Conservation (phyloP, 2,888 invertebrate species). For the Heteromurus nitidus region DNA sequence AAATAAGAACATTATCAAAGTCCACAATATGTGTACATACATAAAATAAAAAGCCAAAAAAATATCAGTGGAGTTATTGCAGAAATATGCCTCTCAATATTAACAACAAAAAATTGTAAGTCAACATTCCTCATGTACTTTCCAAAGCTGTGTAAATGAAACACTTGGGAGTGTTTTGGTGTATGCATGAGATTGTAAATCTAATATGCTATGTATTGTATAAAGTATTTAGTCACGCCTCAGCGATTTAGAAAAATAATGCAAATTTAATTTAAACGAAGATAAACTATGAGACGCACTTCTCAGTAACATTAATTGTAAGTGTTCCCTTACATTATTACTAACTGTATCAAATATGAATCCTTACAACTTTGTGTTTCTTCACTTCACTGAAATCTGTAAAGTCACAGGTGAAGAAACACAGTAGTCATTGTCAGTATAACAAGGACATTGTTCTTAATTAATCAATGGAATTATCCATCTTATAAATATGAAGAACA, state of each 20-base stretch:
- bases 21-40: conserved; percentile 33
- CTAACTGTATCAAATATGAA: no score
- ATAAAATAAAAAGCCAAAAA: conserved; percentile 17
- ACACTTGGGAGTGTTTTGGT: conserved; percentile 29
- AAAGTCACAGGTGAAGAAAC: no score
- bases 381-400: no score
- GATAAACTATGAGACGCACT: no score
- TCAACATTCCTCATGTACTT: conserved; percentile 73
- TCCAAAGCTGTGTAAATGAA: conserved; percentile 69
- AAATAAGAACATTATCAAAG: not conserved
- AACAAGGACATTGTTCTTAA: no score
- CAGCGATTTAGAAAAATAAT: not conserved
- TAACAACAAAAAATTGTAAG: conserved; percentile 60
- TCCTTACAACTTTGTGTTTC: no score
- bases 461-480: no score
- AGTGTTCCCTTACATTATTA: no score
- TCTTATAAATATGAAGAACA: no score
- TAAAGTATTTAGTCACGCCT: not conserved
- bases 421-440: not conserved
- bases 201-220: not conserved
- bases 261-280: not conserved
- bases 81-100: no score
- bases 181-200: conserved; percentile 51
- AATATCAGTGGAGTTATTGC: conserved; percentile 20
- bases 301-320: no score